phyloP scores from a whole-genome alignment of 2,888 invertebrate genomes.

The Trichopoda pennipes region DNA sequence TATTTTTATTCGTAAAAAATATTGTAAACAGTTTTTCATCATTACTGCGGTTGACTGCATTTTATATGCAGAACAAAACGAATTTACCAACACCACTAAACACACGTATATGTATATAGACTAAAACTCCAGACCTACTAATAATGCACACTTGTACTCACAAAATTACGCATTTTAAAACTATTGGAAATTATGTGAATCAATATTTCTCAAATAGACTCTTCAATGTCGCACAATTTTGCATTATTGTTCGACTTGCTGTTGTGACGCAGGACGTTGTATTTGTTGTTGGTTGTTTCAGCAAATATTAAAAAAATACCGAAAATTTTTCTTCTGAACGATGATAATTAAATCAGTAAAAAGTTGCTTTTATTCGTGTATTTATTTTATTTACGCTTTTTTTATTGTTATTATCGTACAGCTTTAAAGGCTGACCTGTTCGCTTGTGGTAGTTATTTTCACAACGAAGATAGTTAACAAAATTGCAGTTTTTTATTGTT shows the following conservation, averaged over 20 bases:
- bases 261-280: slow-evolving; percentile 37
- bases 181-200: slow-evolving; percentile 29
- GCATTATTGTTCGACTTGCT: slow-evolving; percentile 5
- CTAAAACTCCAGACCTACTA: neutral
- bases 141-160: slow-evolving; percentile 1
- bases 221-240: slow-evolving; percentile 45
- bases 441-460: too few relatives aligned
- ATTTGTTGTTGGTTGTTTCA: slow-evolving; percentile 34
- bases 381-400: too few relatives aligned
- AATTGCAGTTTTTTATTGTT: too few relatives aligned
- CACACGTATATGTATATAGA: neutral
- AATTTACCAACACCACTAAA: neutral
- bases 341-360: slow-evolving; percentile 37
- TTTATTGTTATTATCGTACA: too few relatives aligned
- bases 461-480: too few relatives aligned
- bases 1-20: slow-evolving; percentile 19
- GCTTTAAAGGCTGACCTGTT: too few relatives aligned
- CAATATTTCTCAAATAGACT: slow-evolving; percentile 32
- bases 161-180: neutral
- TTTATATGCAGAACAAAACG: slow-evolving; percentile 12
- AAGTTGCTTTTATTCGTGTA: neutral
- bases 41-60: slow-evolving; percentile 56
- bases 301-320: slow-evolving; percentile 48
- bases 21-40: slow-evolving; percentile 41
- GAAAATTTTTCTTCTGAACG: slow-evolving; percentile 48